A percentile compares a stretch with the other conserved stretches of the same genome.
These are phyloP conservation scores for Chaetoderma sp. DNA, from an alignment of 2,888 invertebrate species.

Conservation along the genomic window DNA sequence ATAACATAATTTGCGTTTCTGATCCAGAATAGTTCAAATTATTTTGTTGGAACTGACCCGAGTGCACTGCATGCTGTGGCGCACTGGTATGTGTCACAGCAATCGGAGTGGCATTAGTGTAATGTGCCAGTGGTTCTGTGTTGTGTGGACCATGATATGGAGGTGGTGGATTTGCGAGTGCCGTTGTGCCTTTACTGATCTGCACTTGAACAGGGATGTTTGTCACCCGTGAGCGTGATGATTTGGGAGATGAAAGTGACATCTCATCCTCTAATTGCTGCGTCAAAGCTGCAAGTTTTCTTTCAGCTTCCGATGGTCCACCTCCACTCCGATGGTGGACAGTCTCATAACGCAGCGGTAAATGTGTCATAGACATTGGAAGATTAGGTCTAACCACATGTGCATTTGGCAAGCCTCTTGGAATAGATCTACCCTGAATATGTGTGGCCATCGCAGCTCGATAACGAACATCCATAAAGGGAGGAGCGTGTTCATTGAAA, in stretches of 20 bases:
- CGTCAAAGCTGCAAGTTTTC: slow-evolving; percentile 61
- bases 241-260: slow-evolving; percentile 44
- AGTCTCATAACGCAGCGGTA: slow-evolving; percentile 48
- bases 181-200: slow-evolving; percentile 16
- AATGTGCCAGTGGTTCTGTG: slow-evolving; percentile 49
- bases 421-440: slow-evolving; percentile 3
- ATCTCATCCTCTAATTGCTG: slow-evolving; percentile 60
- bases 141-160: slow-evolving; percentile 68
- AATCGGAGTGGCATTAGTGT: slow-evolving; percentile 29
- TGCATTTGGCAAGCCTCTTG: not conserved
- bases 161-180: slow-evolving; percentile 52
- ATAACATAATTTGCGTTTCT: not conserved
- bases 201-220: too few relatives aligned
- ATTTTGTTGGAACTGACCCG: too few relatives aligned
- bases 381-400: slow-evolving; percentile 24
- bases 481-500: slow-evolving; percentile 55
- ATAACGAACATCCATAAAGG: slow-evolving; percentile 50
- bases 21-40: too few relatives aligned
- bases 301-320: slow-evolving; percentile 57
- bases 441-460: slow-evolving; percentile 40
- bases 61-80: too few relatives aligned
- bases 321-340: slow-evolving; percentile 34
- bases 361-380: slow-evolving; percentile 49
- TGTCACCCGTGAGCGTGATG: too few relatives aligned
- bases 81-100: slow-evolving; percentile 2